Conservation (phyloP, 2,888 invertebrate genomes). For the Melanostoma mellinum region DNA sequence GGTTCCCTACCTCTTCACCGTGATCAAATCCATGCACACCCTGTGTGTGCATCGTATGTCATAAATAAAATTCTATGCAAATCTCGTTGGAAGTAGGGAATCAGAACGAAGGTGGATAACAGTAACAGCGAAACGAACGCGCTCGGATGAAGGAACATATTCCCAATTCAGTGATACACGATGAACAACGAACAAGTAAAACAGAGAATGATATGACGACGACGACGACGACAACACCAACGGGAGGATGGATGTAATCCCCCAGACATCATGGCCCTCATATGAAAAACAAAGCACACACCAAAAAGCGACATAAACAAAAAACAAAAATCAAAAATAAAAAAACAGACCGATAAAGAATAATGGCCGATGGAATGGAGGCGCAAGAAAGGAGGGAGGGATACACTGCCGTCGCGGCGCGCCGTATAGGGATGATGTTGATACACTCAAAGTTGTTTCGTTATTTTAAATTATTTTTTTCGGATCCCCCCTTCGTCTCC, state of each 20-base stretch:
- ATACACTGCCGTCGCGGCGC: slow-evolving; percentile 7
- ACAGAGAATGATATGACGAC: neutral
- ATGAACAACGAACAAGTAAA: slow-evolving; percentile 32
- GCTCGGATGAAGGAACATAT: slow-evolving; percentile 59
- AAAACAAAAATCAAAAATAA: slow-evolving; percentile 8
- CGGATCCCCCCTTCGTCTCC: neutral
- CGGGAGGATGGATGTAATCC: slow-evolving; percentile 56
- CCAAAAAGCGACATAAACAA: slow-evolving; percentile 19
- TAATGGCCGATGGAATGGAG: slow-evolving; percentile 36
- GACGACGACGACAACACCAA: neutral
- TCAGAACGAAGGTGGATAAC: slow-evolving; percentile 29
- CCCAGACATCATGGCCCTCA: slow-evolving; percentile 62
- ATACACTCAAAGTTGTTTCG: slow-evolving; percentile 60
- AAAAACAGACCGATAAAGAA: slow-evolving; percentile 50
- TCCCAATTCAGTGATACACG: slow-evolving; percentile 64
- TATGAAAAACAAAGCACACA: slow-evolving; percentile 49
- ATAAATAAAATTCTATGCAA: slow-evolving; percentile 72
- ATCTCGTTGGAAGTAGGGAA: slow-evolving; percentile 55
- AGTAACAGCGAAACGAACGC: slow-evolving; percentile 9
- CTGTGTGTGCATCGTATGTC: slow-evolving; percentile 65
- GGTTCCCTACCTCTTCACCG: slow-evolving; percentile 38
- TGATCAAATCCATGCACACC: slow-evolving; percentile 56
- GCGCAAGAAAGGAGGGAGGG: neutral
- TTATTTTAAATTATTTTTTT: slow-evolving; percentile 50
- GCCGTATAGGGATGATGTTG: neutral